Base-by-base conservation (phyloP, 2,888 invertebrate genomes). In the Byasa hedistus region DNA sequence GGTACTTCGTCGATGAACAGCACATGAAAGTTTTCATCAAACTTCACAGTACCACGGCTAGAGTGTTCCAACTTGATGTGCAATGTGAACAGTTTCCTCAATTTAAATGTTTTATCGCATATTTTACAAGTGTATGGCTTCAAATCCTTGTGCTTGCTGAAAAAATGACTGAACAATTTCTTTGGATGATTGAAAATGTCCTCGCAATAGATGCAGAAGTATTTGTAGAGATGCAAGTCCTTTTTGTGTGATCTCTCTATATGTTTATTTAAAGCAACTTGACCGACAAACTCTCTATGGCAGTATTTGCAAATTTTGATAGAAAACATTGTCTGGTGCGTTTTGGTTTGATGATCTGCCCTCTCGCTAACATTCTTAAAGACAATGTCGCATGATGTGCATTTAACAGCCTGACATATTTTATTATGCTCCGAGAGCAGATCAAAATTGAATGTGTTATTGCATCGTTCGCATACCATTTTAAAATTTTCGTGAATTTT, bases 51-150 rank as follows among this genome's bases (percentile, higher is more conserved):
- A 1, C 91, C 91, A 2, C 77, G 66, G 54, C 87, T 84, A 0
- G 83, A 75, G 24, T 91, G 91, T 0, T 71, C 70, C 8, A 88
- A n/a, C 72, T 89, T 89, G 0, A 91, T 91, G 32, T 91, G 91
- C 0, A 90, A 69, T 0, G 88, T 85, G 54, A 91, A 89, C 3
- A 72, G 72, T 58, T 87, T 90, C 0, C 91, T 77, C 1, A 85
- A 56, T 57, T 76, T 71, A 62, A 86, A 91, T 2, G 68, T 81
- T 65, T 73, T 79, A 57, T 85, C 59, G 24, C 91, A 91, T n/a
- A 89, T 86, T 58, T 76, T 83, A 66, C 91, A 91, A 0, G 76
- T 83, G 58, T 84, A 91, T 0, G 91, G 91, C 4, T 82, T 70
- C 0, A 91, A 68, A 0, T 84, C 80, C 52, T 78, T 85, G 48